Evolutionary conservation across 2,113 vertebrate genomes (phyloP).

Genomic region (Brienomyrus longianalis): DNA sequence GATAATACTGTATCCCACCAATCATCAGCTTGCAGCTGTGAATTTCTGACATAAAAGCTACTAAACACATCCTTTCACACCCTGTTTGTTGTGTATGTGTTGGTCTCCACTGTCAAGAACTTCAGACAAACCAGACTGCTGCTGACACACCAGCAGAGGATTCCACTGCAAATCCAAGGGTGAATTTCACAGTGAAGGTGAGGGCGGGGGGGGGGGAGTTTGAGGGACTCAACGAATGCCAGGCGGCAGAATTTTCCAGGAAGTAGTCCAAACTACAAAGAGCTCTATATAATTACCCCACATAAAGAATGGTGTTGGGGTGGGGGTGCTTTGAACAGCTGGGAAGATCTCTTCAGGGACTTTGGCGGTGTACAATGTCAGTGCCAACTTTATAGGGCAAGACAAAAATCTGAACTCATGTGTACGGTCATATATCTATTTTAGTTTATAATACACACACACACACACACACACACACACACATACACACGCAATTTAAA

Average conservation of each 20-base stretch:
- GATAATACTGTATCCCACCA: background rate
- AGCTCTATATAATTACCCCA: background rate
- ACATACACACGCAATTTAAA: background rate
- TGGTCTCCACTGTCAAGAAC: background rate
- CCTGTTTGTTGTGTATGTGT: background rate
- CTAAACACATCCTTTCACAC: background rate
- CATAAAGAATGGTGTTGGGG: conserved; percentile 14
- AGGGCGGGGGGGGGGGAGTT: background rate
- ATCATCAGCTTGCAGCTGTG: background rate
- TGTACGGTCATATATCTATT: background rate
- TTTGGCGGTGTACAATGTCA: conserved; percentile 13
- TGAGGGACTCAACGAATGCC: background rate
- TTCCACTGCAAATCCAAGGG: background rate
- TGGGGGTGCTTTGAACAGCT: conserved; percentile 18
- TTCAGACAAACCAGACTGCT: background rate
- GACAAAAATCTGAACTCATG: background rate
- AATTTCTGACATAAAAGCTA: background rate
- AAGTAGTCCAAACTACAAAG: conserved; percentile 15
- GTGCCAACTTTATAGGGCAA: background rate
- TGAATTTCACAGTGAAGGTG: background rate
- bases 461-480: background rate
- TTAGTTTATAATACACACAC: background rate
- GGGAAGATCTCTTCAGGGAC: conserved; percentile 1
- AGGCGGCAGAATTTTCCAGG: conserved; percentile 4
- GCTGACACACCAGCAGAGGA: background rate